Percentiles rank a stretch among this genome's conserved stretches.
These are phyloP conservation scores for Autographa pulchrina DNA, from an alignment of 2,888 invertebrate species.

Conservation along the genomic window DNA sequence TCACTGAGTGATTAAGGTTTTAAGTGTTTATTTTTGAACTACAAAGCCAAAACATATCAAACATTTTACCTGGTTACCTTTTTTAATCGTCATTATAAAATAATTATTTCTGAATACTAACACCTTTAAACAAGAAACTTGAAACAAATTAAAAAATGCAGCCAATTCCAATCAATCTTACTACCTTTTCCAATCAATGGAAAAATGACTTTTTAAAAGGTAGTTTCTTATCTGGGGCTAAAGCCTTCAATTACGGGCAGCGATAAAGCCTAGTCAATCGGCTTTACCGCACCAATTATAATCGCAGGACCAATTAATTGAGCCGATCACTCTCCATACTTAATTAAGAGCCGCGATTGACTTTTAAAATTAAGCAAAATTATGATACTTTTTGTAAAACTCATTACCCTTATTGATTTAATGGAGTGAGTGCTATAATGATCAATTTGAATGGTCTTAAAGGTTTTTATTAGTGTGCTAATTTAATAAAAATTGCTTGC, in stretches of 20 bases:
- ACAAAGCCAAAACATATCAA: too few relatives aligned
- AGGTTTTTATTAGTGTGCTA: not conserved
- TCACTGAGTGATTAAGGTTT: too few relatives aligned
- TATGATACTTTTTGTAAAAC: not conserved
- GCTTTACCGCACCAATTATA: slow-evolving; percentile 22
- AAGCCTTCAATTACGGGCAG: slow-evolving; percentile 2
- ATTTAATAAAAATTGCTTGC: too few relatives aligned
- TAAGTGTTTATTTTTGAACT: too few relatives aligned
- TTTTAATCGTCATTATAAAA: too few relatives aligned
- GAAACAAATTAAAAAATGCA: too few relatives aligned
- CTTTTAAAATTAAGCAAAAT: not conserved
- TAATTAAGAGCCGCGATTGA: slow-evolving; percentile 19
- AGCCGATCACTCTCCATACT: slow-evolving; percentile 19
- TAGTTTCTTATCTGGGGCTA: not conserved
- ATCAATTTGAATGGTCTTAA: not conserved
- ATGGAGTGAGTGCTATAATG: not conserved
- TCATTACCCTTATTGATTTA: not conserved
- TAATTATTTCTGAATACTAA: too few relatives aligned
- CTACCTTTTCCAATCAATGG: not conserved
- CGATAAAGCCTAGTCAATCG: slow-evolving; percentile 9
- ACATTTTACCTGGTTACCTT: too few relatives aligned
- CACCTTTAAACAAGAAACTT: too few relatives aligned
- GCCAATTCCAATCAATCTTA: too few relatives aligned
- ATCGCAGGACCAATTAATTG: slow-evolving; percentile 7
- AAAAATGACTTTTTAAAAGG: not conserved